These are phyloP conservation scores for Laticauda colubrina DNA, from an alignment of 2,113 vertebrate species.

Conservation along the genomic window DNA sequence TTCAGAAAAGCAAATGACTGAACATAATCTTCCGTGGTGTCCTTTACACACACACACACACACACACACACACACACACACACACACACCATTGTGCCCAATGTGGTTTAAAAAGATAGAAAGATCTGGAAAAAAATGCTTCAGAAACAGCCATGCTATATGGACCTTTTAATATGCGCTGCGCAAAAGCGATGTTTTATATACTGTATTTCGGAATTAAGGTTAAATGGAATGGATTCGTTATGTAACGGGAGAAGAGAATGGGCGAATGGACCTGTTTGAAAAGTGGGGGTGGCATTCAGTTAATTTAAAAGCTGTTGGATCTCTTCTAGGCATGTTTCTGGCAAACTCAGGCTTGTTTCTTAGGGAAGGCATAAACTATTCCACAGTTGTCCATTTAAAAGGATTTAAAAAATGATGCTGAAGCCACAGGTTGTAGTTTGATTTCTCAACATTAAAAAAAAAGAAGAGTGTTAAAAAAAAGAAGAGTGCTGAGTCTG, in stretches of 20 bases:
- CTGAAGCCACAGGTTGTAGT: not conserved
- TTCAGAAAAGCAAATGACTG: slow-evolving; percentile 27
- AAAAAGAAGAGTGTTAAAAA: not conserved
- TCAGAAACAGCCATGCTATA: not conserved
- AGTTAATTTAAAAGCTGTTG: not conserved
- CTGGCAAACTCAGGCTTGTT: not conserved
- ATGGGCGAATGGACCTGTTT: not conserved
- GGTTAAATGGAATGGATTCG: not conserved
- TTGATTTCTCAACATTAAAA: not conserved
- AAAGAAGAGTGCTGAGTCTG: too few species aligned
- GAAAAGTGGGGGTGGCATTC: not conserved
- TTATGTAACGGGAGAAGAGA: not conserved
- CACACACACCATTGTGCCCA: slow-evolving; percentile 19
- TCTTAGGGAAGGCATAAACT: not conserved
- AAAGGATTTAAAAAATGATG: not conserved
- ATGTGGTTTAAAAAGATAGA: slow-evolving; percentile 41
- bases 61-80: not conserved
- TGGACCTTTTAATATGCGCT: not conserved
- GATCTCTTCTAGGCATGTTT: not conserved
- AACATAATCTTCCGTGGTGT: slow-evolving; percentile 29
- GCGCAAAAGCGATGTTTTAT: not conserved
- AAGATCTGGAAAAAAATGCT: not conserved
- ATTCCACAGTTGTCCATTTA: not conserved
- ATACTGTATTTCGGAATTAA: not conserved
- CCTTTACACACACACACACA: not conserved